Percentiles rank a stretch among this genome's conserved stretches.
Evolutionary conservation across 2,888 invertebrate genomes (phyloP).

Genomic region (Silvanus unidentatus): DNA sequence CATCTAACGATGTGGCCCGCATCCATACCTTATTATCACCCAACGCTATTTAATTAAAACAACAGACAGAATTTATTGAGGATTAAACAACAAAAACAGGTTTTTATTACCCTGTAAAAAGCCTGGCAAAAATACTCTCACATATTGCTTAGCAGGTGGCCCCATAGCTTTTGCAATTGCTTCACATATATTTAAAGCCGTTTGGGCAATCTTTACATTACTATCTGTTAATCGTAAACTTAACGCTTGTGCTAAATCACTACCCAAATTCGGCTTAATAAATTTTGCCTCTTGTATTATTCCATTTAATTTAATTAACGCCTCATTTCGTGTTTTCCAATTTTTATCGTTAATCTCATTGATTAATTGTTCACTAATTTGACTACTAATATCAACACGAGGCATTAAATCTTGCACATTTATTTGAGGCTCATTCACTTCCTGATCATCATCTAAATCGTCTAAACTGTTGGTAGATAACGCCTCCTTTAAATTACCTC

Average conservation of each 20-base stretch:
- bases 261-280: slow-evolving; percentile 74
- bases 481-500: slow-evolving; percentile 53
- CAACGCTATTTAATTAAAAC: no score
- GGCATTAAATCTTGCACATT: slow-evolving; percentile 68
- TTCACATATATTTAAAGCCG: slow-evolving; percentile 77
- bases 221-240: slow-evolving; percentile 77
- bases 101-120: slow-evolving; percentile 87
- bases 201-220: slow-evolving; percentile 86
- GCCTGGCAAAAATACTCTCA: slow-evolving; percentile 76
- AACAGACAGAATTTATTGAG: no score
- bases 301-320: slow-evolving; percentile 62
- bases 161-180: slow-evolving; percentile 79
- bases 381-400: slow-evolving; percentile 72
- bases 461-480: slow-evolving; percentile 53
- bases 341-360: slow-evolving; percentile 82
- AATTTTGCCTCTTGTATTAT: slow-evolving; percentile 71
- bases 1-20: slow-evolving; percentile 71
- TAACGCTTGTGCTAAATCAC: slow-evolving; percentile 72
- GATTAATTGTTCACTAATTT: slow-evolving; percentile 74
- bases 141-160: slow-evolving; percentile 68
- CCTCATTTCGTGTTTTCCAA: slow-evolving; percentile 86
- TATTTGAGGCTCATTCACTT: slow-evolving; percentile 45
- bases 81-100: slow-evolving; percentile 1
- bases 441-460: slow-evolving; percentile 39
- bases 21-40: slow-evolving; percentile 74